phyloP scores from a whole-genome alignment of 2,797 vertebrate genomes.

The Protonibea diacanthus region DNA sequence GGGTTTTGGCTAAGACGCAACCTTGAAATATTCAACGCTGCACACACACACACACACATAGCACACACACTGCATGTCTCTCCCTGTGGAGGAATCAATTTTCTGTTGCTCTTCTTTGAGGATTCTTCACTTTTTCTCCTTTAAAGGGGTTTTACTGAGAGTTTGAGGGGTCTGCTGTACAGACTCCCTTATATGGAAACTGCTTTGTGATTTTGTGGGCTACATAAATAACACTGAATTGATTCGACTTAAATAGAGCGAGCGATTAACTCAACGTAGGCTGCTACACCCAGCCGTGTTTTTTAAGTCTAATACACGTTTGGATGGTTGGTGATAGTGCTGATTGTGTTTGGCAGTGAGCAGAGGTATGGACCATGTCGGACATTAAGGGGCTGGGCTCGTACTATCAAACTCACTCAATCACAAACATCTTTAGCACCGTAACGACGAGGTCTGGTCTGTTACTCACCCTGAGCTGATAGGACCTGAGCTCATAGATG shows the following conservation, averaged over 20 bases:
- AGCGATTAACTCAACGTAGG: neutral
- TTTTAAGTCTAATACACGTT: neutral
- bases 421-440: neutral
- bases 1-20: neutral
- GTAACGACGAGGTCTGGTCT: neutral
- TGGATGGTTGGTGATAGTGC: neutral
- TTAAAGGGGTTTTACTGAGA: neutral
- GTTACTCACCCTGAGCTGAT: slow-evolving; percentile 94
- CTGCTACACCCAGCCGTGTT: neutral
- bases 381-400: neutral
- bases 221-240: neutral
- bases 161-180: neutral
- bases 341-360: slow-evolving; percentile 14
- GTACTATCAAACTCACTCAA: neutral
- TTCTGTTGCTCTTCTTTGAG: too few species aligned
- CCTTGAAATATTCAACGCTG: neutral
- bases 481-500: slow-evolving; percentile 96
- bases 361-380: neutral
- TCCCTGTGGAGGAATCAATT: neutral
- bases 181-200: neutral
- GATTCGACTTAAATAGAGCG: neutral
- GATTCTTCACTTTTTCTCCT: neutral
- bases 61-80: neutral
- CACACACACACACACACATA: too few species aligned
- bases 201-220: neutral